Evolutionary conservation across 1,140 invertebrate species (phyloP).

Genomic region (Zelostemma sp.): DNA sequence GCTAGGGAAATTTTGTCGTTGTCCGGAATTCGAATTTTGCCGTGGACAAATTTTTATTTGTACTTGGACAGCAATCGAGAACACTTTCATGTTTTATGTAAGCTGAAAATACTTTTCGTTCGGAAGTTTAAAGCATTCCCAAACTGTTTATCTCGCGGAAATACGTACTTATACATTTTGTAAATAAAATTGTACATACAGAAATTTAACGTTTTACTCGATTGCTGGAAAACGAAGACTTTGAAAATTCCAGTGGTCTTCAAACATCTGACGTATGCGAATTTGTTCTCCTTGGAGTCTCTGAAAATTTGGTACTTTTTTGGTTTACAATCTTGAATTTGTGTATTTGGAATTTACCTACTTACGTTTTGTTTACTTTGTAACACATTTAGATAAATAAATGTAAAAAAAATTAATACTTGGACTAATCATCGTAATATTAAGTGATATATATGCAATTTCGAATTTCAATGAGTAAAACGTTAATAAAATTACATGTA

Average conservation of each 20-base stretch:
- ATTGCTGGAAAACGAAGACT: slow-evolving; percentile 29
- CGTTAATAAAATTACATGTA: not conserved
- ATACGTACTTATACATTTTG: not conserved
- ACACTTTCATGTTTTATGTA: not conserved
- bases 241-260: slow-evolving; percentile 29
- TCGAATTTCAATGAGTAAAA: not conserved
- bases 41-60: too few species aligned
- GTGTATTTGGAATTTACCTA: too few species aligned
- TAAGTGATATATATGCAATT: slow-evolving; percentile 12
- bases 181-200: not conserved
- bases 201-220: slow-evolving; percentile 5
- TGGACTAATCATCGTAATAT: slow-evolving; percentile 18
- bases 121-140: not conserved
- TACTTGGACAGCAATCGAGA: slow-evolving; percentile 1
- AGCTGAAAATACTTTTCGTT: not conserved
- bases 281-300: too few species aligned
- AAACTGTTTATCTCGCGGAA: not conserved
- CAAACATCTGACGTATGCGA: too few species aligned
- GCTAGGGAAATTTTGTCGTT: too few species aligned
- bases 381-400: slow-evolving; percentile 5
- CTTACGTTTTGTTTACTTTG: too few species aligned
- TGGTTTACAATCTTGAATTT: too few species aligned
- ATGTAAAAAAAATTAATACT: not conserved
- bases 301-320: too few species aligned
- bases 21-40: too few species aligned